Evolutionary conservation across 2,797 vertebrate species (phyloP).

Genomic region (Chaetophractus vellerosus): DNA sequence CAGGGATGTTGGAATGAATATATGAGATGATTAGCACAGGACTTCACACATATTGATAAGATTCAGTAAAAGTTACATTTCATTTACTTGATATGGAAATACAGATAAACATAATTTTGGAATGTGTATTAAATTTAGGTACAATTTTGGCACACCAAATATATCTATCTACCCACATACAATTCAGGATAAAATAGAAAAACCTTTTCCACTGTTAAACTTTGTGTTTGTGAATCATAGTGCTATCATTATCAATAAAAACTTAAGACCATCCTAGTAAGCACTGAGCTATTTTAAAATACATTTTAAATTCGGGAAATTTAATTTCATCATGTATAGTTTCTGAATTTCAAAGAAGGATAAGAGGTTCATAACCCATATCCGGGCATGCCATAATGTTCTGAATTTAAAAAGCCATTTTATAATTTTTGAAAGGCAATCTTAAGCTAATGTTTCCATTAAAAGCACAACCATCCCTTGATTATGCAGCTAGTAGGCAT

Average conservation of each 20-base stretch:
- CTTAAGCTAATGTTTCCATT: constrained; percentile 58
- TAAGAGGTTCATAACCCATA: constrained; percentile 65
- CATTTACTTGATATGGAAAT: constrained; percentile 26
- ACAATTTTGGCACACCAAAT: background rate
- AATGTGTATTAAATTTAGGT: background rate
- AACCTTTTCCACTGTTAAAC: constrained; percentile 38
- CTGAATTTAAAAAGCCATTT: constrained; percentile 70
- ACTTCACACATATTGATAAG: background rate
- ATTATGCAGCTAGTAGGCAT: constrained; percentile 54
- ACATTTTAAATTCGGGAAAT: constrained; percentile 77
- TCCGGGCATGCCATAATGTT: constrained; percentile 40
- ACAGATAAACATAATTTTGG: background rate
- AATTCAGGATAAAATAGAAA: constrained; percentile 37
- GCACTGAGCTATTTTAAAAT: constrained; percentile 65
- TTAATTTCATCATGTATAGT: constrained; percentile 70
- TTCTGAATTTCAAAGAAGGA: constrained; percentile 71
- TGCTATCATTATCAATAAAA: constrained; percentile 69
- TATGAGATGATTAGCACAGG: background rate
- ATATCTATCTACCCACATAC: background rate
- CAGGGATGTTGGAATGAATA: background rate
- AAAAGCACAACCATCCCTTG: constrained; percentile 4
- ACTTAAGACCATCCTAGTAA: constrained; percentile 66
- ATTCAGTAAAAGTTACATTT: background rate
- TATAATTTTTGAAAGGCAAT: constrained; percentile 73
- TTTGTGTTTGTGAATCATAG: constrained; percentile 51